These are phyloP conservation scores for Rhingia rostrata DNA, from an alignment of 2,888 invertebrate genomes.

Conservation along the genomic window DNA sequence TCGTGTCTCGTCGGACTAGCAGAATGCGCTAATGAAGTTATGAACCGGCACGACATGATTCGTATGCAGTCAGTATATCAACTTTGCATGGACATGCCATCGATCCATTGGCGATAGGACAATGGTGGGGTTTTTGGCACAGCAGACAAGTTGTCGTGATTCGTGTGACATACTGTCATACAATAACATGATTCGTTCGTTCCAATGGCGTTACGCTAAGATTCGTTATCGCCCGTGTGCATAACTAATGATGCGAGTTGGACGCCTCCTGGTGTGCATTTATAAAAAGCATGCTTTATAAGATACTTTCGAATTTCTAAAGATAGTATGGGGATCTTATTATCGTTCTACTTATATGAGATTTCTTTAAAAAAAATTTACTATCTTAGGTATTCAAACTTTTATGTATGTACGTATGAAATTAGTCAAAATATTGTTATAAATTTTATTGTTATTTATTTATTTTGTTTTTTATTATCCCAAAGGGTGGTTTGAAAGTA, in stretches of 20 bases:
- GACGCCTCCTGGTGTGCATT: background rate
- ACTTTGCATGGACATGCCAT: slow-evolving; percentile 35
- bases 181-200: slow-evolving; percentile 64
- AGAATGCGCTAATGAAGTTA: slow-evolving; percentile 81
- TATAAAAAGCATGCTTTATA: background rate
- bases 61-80: slow-evolving; percentile 56
- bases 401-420: too few species aligned
- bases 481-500: too few species aligned
- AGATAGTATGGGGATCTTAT: too few species aligned
- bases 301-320: background rate
- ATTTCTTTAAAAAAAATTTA: too few species aligned
- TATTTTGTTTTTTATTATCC: too few species aligned
- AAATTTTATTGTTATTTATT: too few species aligned
- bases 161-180: slow-evolving; percentile 76
- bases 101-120: slow-evolving; percentile 50
- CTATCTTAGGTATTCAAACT: too few species aligned
- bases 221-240: slow-evolving; percentile 29
- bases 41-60: slow-evolving; percentile 81
- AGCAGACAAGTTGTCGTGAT: slow-evolving; percentile 76
- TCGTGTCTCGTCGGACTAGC: slow-evolving; percentile 52
- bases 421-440: too few species aligned
- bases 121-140: slow-evolving; percentile 37
- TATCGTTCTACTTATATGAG: too few species aligned
- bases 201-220: slow-evolving; percentile 48
- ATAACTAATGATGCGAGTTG: slow-evolving; percentile 28